These are phyloP conservation scores for Drosophila orena DNA, from an alignment of 1,140 invertebrate species.

Conservation along the genomic window DNA sequence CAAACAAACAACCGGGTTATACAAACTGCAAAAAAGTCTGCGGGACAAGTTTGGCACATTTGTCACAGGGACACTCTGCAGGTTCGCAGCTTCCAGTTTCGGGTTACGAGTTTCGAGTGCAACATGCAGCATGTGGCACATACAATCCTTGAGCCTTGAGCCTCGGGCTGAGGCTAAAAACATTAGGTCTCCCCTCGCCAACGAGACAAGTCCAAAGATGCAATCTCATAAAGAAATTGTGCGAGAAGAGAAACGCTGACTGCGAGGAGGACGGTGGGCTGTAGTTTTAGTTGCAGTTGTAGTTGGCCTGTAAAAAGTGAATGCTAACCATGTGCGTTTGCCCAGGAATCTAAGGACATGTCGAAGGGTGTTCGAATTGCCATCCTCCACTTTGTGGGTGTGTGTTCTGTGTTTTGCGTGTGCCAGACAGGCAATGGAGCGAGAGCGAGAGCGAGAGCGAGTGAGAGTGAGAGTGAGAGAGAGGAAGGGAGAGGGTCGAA, in stretches of 20 bases:
- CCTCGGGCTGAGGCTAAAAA: no score
- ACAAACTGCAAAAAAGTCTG: conserved; percentile 8
- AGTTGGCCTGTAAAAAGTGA: neutral
- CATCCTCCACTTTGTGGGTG: neutral
- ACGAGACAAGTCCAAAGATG: neutral
- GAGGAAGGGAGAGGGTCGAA: conserved; percentile 10
- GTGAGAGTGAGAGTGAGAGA: no score
- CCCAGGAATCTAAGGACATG: conserved; percentile 2
- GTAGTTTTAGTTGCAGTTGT: neutral
- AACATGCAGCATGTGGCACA: conserved; percentile 1
- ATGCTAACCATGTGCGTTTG: neutral
- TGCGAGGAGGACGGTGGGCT: neutral
- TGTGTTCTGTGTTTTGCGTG: conserved; percentile 21
- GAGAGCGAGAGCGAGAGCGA: no score
- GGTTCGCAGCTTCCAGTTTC: conserved; percentile 14
- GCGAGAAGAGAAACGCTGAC: neutral
- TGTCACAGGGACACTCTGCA: conserved; percentile 50
- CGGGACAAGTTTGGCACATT: conserved; percentile 66
- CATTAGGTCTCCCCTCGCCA: no score
- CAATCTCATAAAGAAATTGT: neutral
- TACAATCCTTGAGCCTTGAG: no score
- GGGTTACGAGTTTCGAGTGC: conserved; percentile 38
- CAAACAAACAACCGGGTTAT: conserved; percentile 4
- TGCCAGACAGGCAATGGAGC: conserved; percentile 13
- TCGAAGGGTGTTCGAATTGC: conserved; percentile 2